A percentile compares a stretch with the other conserved stretches of the same genome.
phyloP scores from a whole-genome alignment of 2,888 invertebrate genomes.

The Sycophila texana region DNA sequence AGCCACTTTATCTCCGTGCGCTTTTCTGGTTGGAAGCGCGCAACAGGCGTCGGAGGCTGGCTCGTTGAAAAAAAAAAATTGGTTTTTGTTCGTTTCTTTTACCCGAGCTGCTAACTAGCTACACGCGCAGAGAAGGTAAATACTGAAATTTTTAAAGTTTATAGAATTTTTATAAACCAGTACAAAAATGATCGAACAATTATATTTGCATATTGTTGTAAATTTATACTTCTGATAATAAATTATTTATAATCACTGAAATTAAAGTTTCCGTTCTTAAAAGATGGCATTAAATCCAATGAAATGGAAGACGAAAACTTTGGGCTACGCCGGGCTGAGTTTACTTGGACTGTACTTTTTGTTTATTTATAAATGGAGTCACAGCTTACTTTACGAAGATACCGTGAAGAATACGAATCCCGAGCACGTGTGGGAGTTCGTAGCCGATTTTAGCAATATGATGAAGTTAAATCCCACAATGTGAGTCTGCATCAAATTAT shows the following conservation, averaged over 20 bases:
- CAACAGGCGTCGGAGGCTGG: neutral
- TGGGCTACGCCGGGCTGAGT: slow-evolving; percentile 61
- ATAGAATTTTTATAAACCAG: slow-evolving; percentile 1
- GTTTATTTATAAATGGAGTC: slow-evolving; percentile 67
- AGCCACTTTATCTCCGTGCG: slow-evolving; percentile 25
- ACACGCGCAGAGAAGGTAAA: neutral
- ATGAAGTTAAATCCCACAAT: slow-evolving; percentile 84
- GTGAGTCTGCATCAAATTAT: slow-evolving; percentile 76
- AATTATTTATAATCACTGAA: neutral
- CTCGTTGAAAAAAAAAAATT: neutral
- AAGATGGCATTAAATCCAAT: slow-evolving; percentile 70
- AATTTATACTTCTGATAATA: slow-evolving; percentile 9
- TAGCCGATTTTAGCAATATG: slow-evolving; percentile 87
- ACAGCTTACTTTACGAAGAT: slow-evolving; percentile 71
- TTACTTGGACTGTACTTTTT: slow-evolving; percentile 59
- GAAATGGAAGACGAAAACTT: slow-evolving; percentile 70
- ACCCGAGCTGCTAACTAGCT: no score
- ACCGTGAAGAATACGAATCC: slow-evolving; percentile 79
- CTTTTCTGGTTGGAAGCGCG: neutral
- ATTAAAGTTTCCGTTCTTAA: neutral
- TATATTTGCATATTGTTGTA: neutral
- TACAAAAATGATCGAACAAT: neutral
- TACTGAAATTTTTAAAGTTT: slow-evolving; percentile 4
- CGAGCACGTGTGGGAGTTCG: slow-evolving; percentile 83
- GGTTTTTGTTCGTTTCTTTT: neutral